Evolutionary conservation across 2,797 vertebrate species (phyloP).

Genomic region (Setipinna tenuifilis): DNA sequence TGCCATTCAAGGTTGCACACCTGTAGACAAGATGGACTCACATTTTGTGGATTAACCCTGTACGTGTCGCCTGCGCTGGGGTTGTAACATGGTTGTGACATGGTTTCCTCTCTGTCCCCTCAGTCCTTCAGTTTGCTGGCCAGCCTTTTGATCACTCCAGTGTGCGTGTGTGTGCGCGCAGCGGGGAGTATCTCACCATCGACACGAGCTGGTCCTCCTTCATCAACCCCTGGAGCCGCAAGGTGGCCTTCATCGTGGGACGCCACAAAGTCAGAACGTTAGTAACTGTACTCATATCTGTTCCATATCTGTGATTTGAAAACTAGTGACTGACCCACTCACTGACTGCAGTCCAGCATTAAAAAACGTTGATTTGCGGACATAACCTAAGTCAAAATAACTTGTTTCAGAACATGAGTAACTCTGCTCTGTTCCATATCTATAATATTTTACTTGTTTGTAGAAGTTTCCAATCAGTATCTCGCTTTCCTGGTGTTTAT

Average conservation of each 20-base stretch:
- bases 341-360: too few species aligned
- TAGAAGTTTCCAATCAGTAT: too few species aligned
- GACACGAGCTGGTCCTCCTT: constrained; percentile 83
- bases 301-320: too few species aligned
- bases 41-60: background rate
- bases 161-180: constrained; percentile 75
- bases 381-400: too few species aligned
- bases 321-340: too few species aligned
- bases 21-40: background rate
- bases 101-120: background rate
- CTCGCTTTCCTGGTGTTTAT: too few species aligned
- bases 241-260: constrained; percentile 79
- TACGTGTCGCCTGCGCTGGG: background rate
- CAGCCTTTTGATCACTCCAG: constrained; percentile 79
- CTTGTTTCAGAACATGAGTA: too few species aligned
- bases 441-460: too few species aligned
- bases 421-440: too few species aligned
- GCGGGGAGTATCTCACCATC: constrained; percentile 78
- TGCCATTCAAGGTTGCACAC: background rate
- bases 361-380: too few species aligned
- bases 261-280: constrained; percentile 82
- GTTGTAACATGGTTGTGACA: background rate
- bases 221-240: constrained; percentile 81
- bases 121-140: constrained; percentile 74
- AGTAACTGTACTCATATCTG: constrained; percentile 51